A percentile compares a stretch with the other conserved stretches of the same genome.
These are phyloP conservation scores for Uria lomvia DNA, from an alignment of 2,113 vertebrate species.

Conservation along the genomic window DNA sequence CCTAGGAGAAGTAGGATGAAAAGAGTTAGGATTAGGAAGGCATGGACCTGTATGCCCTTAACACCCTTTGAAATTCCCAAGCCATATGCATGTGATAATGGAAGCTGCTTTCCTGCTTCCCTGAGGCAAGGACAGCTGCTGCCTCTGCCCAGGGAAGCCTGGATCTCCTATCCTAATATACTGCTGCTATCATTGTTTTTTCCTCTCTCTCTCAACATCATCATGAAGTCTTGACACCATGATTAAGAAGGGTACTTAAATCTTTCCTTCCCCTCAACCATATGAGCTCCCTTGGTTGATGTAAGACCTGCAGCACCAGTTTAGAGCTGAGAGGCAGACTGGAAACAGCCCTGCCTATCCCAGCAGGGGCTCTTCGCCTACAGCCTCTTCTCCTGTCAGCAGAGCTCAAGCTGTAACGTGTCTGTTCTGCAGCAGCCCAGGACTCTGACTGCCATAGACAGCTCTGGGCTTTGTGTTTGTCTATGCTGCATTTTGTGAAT, in stretches of 20 bases:
- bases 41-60: not conserved
- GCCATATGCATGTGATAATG: not conserved
- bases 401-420: not conserved
- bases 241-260: not conserved
- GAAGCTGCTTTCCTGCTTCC: not conserved
- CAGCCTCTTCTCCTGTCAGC: not conserved
- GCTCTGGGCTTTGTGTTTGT: not conserved
- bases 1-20: not conserved
- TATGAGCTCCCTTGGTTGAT: not conserved
- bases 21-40: not conserved
- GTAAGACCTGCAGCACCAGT: not conserved
- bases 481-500: not conserved
- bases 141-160: not conserved
- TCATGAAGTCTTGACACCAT: not conserved
- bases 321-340: not conserved
- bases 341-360: not conserved
- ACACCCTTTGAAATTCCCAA: not conserved
- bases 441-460: not conserved
- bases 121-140: not conserved
- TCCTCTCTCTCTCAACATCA: not conserved
- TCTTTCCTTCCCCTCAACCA: not conserved
- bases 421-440: not conserved
- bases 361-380: not conserved
- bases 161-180: not conserved
- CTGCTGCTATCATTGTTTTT: accelerated